Base-by-base conservation (phyloP, 2,888 invertebrate species). In the Venusia cambrica region DNA sequence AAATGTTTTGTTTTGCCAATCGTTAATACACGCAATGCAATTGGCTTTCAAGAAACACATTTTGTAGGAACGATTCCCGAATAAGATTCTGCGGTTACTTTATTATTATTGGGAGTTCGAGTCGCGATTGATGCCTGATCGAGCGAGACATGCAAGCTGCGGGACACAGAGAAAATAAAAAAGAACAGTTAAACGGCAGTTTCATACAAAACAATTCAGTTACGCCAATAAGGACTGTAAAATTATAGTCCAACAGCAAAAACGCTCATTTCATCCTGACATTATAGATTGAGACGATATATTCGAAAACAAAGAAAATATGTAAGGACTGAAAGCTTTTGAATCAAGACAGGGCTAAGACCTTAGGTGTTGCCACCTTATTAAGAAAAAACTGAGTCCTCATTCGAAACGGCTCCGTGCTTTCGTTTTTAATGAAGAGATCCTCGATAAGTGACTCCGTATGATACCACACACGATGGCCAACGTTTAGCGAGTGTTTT, bases 51-150 rank as follows among this genome's bases (percentile, higher is more conserved):
- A 64, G 72, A 72, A 74, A 62, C 56, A 53, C 68, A 65, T 69
- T 31, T 71, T 59, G 66, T 64, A 50, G 62, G 55, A 57, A 62
- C 59, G 69, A 71, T 73, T 63, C 58, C 57, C 58, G 50, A 65
- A 72, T 68, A 67, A 53, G 64, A 69, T 72, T 55, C 45, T 40
- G 48, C 35, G 55, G 45, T 63, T 60, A 60, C 61, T 73, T 73
- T 74, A 73, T 73, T 72, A 71, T 75, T 69, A 74, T 74, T 71
- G 67, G 63, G 47, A 52, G 57, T 61, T 51, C 55, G 55, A 58
- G 61, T 38, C 36, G 59, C 65, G 73, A 74, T 68, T 71, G 73
- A 73, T 72, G 64, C 57, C 26, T 42, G 51, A 56, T 57, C 57
- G 52, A 53, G 35, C 51, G 52, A 59, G 51, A 63, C 68, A 65